A percentile compares a stretch with the other conserved stretches of the same genome.
phyloP scores from a whole-genome alignment of 53 echinoderm and acorn worm genomes.

The Paracentrotus lividus region DNA sequence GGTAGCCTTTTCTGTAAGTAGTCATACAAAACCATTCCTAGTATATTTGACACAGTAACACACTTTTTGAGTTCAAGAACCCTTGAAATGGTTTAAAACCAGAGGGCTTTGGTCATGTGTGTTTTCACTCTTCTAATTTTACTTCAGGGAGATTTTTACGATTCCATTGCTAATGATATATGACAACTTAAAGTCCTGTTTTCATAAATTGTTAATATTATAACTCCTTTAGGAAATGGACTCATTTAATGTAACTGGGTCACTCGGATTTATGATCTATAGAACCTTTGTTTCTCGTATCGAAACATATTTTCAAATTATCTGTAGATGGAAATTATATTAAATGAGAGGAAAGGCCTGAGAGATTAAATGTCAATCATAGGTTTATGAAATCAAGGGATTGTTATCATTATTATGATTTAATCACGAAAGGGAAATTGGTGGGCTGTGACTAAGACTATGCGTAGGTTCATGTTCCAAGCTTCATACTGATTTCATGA shows the following conservation, averaged over 20 bases:
- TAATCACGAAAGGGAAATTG: not conserved
- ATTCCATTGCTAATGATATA: not conserved
- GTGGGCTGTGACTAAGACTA: slow-evolving; percentile 6
- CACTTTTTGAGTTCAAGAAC: not conserved
- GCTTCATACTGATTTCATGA: slow-evolving; percentile 11
- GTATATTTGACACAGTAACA: slow-evolving; percentile 36
- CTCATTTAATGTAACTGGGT: slow-evolving; percentile 22
- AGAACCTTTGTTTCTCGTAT: not conserved
- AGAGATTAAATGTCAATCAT: not conserved
- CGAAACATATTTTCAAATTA: not conserved
- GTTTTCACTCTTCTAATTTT: not conserved
- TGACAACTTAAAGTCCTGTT: slow-evolving; percentile 8
- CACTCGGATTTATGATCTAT: not conserved
- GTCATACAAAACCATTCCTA: not conserved
- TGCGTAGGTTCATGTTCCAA: slow-evolving; percentile 18
- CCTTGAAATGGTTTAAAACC: not conserved
- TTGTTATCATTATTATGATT: not conserved
- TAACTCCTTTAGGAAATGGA: slow-evolving; percentile 26
- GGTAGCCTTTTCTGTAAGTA: not conserved
- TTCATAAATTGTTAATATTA: not conserved
- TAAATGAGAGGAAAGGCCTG: not conserved
- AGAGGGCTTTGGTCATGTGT: not conserved
- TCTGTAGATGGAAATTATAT: not conserved
- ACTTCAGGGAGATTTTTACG: not conserved
- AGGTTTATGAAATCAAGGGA: not conserved